Conservation (phyloP, 2,113 vertebrate species). For the Haliaeetus leucogaster region DNA sequence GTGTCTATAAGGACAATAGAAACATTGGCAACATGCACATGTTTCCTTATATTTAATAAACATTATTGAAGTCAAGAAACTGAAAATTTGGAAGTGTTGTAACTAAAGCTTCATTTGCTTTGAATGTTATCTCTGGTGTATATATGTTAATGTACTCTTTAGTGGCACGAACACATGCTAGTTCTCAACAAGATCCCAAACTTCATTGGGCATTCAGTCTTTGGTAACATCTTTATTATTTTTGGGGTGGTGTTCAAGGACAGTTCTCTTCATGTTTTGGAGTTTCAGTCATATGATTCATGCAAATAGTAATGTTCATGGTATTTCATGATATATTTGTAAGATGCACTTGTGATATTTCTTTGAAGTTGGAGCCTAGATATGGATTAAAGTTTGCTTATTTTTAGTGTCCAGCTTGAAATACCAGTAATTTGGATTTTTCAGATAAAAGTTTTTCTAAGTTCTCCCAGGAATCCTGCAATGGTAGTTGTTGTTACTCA, state of each 20-base stretch:
- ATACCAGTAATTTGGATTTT: background rate
- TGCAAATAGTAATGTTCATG: background rate
- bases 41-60: background rate
- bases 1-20: background rate
- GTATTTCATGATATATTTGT: background rate
- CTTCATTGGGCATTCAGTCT: background rate
- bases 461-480: background rate
- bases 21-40: background rate
- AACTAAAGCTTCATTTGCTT: background rate
- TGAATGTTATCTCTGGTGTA: background rate
- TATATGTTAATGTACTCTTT: background rate
- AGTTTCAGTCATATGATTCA: background rate
- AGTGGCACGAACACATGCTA: rapidly evolving
- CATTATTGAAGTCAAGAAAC: background rate
- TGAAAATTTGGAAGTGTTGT: background rate
- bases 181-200: background rate
- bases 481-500: background rate
- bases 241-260: background rate
- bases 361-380: background rate
- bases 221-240: background rate
- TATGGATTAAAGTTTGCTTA: background rate
- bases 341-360: background rate
- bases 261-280: background rate
- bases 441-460: background rate
- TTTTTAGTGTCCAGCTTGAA: background rate